Conservation (phyloP, 2,888 invertebrate genomes). For the Bugula neritina region DNA sequence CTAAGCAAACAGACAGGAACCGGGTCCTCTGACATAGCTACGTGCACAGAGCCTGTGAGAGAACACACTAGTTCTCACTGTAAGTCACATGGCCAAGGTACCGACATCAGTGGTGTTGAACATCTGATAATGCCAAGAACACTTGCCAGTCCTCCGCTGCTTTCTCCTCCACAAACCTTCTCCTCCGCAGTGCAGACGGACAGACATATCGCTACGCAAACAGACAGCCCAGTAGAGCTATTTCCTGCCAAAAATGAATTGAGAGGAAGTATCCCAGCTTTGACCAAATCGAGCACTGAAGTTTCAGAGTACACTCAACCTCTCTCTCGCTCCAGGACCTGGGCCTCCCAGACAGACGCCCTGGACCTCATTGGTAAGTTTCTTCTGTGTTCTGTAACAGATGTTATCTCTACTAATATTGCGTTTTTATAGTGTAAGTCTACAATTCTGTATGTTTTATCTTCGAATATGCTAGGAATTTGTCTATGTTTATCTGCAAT, state of each 20-base stretch:
- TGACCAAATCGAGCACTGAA: background rate
- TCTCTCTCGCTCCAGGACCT: background rate
- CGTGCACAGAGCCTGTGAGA: background rate
- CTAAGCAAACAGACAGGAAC: background rate
- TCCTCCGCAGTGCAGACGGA: background rate
- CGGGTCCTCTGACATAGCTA: background rate
- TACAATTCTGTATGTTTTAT: too few relatives aligned
- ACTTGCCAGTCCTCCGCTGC: background rate
- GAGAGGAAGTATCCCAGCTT: background rate
- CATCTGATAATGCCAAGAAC: background rate
- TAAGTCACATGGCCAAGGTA: background rate
- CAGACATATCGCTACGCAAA: background rate
- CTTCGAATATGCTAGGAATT: too few relatives aligned
- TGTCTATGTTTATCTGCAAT: too few relatives aligned
- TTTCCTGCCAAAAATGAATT: background rate
- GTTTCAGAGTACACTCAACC: background rate
- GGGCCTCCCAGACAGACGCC: constrained; percentile 19
- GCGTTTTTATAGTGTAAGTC: too few relatives aligned
- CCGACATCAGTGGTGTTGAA: background rate
- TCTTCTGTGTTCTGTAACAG: too few relatives aligned
- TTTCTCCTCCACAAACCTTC: too few relatives aligned
- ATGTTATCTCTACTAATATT: too few relatives aligned
- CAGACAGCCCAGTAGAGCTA: background rate
- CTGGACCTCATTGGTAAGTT: background rate
- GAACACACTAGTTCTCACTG: background rate